A percentile compares a stretch with the other conserved stretches of the same genome.
phyloP scores from a whole-genome alignment of 2,888 invertebrate genomes.

The Malthinus seriepunctatus region DNA sequence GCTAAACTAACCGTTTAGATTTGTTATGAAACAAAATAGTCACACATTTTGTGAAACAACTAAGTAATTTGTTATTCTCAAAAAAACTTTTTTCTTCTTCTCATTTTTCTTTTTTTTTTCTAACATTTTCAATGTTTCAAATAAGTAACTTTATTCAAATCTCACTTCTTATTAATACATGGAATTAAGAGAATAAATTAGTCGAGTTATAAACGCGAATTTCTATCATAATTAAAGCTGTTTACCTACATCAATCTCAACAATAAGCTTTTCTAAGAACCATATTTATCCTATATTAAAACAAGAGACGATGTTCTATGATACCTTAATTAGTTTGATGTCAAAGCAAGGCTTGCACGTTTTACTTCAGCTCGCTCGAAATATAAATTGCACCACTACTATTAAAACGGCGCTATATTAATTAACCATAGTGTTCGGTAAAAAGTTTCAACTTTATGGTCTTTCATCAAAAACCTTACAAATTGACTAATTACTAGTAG shows the following conservation, averaged over 20 bases:
- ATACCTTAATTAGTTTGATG: slow-evolving; percentile 19
- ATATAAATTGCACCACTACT: slow-evolving; percentile 2
- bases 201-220: slow-evolving; percentile 15
- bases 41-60: slow-evolving; percentile 4
- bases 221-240: slow-evolving; percentile 21
- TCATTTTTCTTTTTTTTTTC: neutral
- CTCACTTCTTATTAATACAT: neutral
- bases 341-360: slow-evolving; percentile 7
- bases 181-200: slow-evolving; percentile 13
- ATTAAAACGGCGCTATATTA: neutral
- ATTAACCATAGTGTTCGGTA: neutral
- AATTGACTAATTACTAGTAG: neutral
- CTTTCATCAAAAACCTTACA: neutral
- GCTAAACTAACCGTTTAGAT: neutral
- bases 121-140: neutral
- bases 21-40: slow-evolving; percentile 3
- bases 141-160: neutral
- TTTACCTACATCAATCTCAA: slow-evolving; percentile 19
- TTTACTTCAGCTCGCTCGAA: neutral
- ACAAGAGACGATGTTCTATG: slow-evolving; percentile 4
- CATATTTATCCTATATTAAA: slow-evolving; percentile 21
- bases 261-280: slow-evolving; percentile 17
- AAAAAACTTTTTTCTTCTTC: neutral
- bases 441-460: slow-evolving; percentile 1
- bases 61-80: slow-evolving; percentile 1